Base-by-base conservation (phyloP, 92 coral and sea anemone genomes). In the Siderastrea radians region DNA sequence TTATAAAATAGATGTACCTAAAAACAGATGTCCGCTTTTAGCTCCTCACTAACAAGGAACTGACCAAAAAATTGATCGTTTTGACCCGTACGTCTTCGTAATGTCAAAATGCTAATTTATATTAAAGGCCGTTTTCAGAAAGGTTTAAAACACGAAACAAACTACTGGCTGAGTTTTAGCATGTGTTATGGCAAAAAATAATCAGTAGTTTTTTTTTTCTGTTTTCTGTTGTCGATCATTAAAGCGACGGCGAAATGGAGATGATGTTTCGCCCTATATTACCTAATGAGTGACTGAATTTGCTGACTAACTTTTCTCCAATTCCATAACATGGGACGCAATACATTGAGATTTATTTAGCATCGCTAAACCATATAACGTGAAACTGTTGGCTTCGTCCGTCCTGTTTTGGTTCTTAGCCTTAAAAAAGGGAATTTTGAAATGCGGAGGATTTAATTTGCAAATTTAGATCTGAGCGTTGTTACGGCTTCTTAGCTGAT, bases 31-130 rank as follows among this genome's bases (percentile, higher is more conserved):
- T 54, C 80, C n/a, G 57, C 43, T 43, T 58, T 81, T 57, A 16
- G 49, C 61, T 80, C 68, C 12, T 49, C 7, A 15, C 87, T 3
- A 73, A 14, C 52, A 49, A 17, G 15, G 19, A 43, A 64, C 61
- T 77, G 70, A 45, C 82, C 85, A 77, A 79, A 84, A 86, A 93
- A 77, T 50, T 71, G 81, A 86, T 90, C 89, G 82, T 78, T 90
- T 90, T 90, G 87, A 78, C 72, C 84, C 78, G 92, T 90, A 84
- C 84, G 66, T 90, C 84, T 74, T 90, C 62, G 67, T 86, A 71
- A 83, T 77, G 93, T 89, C 75, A 93, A 66, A 90, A 78, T 72
- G 72, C 47, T 82, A 71, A 72, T 57, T 72, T 45, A 63, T 73
- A 53, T 84, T 73, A 44, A 59, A 44, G 50, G 15, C 17, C 49